phyloP scores from a whole-genome alignment of 2,888 invertebrate genomes.

The Chrysolina haemoptera region DNA sequence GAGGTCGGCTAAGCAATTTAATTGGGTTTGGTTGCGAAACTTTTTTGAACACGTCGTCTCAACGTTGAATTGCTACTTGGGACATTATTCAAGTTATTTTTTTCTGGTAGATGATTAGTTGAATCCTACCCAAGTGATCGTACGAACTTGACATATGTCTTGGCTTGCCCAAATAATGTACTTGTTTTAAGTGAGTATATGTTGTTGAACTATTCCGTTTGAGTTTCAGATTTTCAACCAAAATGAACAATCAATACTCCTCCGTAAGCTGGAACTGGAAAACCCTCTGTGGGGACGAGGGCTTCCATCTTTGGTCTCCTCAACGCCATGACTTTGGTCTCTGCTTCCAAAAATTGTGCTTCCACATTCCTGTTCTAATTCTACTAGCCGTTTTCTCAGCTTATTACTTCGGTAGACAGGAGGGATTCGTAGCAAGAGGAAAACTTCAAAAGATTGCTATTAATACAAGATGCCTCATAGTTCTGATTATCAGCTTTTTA shows the following conservation, averaged over 20 bases:
- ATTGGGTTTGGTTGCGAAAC: too few relatives aligned
- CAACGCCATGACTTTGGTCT: constrained; percentile 82
- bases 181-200: background rate
- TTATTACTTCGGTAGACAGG: constrained; percentile 83
- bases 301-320: constrained; percentile 80
- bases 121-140: too few relatives aligned
- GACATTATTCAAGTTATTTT: too few relatives aligned
- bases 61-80: too few relatives aligned
- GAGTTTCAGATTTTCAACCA: background rate
- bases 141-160: too few relatives aligned
- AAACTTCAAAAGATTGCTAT: constrained; percentile 77
- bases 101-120: too few relatives aligned
- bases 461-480: constrained; percentile 76
- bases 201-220: background rate
- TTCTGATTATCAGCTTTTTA: constrained; percentile 76
- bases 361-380: constrained; percentile 85
- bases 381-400: constrained; percentile 85
- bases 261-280: constrained; percentile 78
- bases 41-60: too few relatives aligned
- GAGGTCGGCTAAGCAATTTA: too few relatives aligned
- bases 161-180: too few relatives aligned
- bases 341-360: constrained; percentile 88
- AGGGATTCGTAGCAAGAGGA: constrained; percentile 76
- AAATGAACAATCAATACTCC: constrained; percentile 20
- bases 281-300: constrained; percentile 82